phyloP scores from a whole-genome alignment of 2,888 invertebrate genomes.

The Idaea biselata region DNA sequence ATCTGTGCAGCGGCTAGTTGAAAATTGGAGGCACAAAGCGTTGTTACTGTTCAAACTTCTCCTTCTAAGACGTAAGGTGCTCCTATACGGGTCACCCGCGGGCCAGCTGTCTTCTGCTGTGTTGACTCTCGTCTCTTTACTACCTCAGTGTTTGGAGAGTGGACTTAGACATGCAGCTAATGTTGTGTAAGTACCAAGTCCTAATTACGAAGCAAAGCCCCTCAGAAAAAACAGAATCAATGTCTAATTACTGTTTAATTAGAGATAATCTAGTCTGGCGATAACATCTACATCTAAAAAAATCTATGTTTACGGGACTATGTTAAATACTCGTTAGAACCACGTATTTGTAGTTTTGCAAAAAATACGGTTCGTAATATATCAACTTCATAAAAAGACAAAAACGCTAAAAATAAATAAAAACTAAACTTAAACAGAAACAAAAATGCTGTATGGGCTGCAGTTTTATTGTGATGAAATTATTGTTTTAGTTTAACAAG shows the following conservation, averaged over 20 bases:
- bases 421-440: too few species aligned
- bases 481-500: slow-evolving; percentile 59
- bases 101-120: slow-evolving; percentile 92
- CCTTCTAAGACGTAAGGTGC: slow-evolving; percentile 91
- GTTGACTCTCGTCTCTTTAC: slow-evolving; percentile 92
- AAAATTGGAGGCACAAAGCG: slow-evolving; percentile 95
- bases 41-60: slow-evolving; percentile 95
- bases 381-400: too few species aligned
- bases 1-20: slow-evolving; percentile 89
- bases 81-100: slow-evolving; percentile 96
- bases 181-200: slow-evolving; percentile 83
- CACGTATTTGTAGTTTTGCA: too few species aligned
- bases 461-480: slow-evolving; percentile 3
- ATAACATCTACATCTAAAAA: too few species aligned
- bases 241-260: too few species aligned
- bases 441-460: neutral
- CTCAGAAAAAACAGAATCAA: too few species aligned
- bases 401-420: too few species aligned
- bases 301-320: too few species aligned
- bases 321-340: too few species aligned
- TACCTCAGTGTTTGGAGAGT: slow-evolving; percentile 93
- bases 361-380: too few species aligned
- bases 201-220: neutral
- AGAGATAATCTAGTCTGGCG: too few species aligned
- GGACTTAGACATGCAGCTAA: slow-evolving; percentile 92